Evolutionary conservation across 2,888 invertebrate genomes (phyloP).

Genomic region (Mimas tiliae): DNA sequence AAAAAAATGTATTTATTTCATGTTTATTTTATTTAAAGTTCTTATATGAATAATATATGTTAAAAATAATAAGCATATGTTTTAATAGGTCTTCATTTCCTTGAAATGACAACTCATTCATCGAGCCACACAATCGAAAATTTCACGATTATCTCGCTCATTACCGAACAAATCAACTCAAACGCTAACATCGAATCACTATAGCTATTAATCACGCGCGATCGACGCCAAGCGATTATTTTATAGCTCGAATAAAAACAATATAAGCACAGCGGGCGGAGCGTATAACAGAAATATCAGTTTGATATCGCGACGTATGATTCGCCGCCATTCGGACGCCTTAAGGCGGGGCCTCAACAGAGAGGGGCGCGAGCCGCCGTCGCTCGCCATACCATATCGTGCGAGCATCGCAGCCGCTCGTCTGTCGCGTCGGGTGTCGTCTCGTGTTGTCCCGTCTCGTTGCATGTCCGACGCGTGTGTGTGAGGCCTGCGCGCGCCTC

Average conservation of each 20-base stretch:
- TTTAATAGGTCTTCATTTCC: not conserved
- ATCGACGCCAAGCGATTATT: slow-evolving; percentile 69
- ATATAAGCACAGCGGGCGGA: slow-evolving; percentile 76
- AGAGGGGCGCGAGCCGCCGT: slow-evolving; percentile 60
- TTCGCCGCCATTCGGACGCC: slow-evolving; percentile 80
- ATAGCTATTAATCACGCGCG: slow-evolving; percentile 59
- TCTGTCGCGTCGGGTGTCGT: slow-evolving; percentile 42
- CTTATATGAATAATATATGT: not conserved
- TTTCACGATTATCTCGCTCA: slow-evolving; percentile 18
- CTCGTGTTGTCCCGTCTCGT: slow-evolving; percentile 41
- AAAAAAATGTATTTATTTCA: not conserved
- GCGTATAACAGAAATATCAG: slow-evolving; percentile 77
- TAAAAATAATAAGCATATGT: not conserved
- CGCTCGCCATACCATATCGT: slow-evolving; percentile 66
- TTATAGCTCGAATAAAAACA: slow-evolving; percentile 82
- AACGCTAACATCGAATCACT: slow-evolving; percentile 30
- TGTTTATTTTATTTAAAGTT: not conserved
- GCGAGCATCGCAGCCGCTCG: slow-evolving; percentile 65
- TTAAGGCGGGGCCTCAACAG: slow-evolving; percentile 69
- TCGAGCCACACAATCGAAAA: not conserved
- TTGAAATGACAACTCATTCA: not conserved
- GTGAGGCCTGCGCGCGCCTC: slow-evolving; percentile 63
- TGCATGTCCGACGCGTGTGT: slow-evolving; percentile 67
- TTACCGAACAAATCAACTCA: slow-evolving; percentile 14
- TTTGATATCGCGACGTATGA: slow-evolving; percentile 80